Percentiles rank a stretch among this genome's conserved stretches.
phyloP scores from a whole-genome alignment of 2,888 invertebrate species.

The Lathronympha strigana region DNA sequence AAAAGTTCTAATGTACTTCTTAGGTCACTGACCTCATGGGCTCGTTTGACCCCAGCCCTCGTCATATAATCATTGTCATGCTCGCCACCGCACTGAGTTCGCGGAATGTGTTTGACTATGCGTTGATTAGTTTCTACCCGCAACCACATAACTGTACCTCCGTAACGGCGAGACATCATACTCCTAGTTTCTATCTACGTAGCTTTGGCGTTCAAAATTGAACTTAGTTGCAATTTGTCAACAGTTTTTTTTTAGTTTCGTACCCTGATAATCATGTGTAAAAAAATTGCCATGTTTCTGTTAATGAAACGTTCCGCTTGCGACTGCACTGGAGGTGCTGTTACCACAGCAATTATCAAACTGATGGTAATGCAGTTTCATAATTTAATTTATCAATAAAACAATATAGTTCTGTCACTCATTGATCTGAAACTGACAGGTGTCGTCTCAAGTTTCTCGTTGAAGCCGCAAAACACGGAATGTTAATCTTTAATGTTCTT shows the following conservation, averaged over 20 bases:
- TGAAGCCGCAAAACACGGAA: too few species aligned
- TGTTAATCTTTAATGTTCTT: too few species aligned
- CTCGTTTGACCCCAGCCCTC: conserved; percentile 2
- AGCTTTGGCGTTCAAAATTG: neutral
- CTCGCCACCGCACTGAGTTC: conserved; percentile 4
- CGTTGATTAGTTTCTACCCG: conserved; percentile 35
- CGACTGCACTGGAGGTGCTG: too few species aligned
- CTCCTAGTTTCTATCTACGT: neutral
- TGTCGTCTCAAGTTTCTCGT: too few species aligned
- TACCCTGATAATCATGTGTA: too few species aligned
- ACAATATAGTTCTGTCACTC: too few species aligned
- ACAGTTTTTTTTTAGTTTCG: neutral
- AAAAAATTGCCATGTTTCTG: too few species aligned
- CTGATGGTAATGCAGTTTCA: too few species aligned
- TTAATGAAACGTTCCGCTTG: too few species aligned
- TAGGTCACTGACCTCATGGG: neutral
- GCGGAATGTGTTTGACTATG: conserved; percentile 39
- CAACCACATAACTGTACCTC: conserved; percentile 24
- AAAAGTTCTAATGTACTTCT: neutral
- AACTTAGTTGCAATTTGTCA: neutral
- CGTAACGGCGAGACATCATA: neutral
- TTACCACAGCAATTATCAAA: too few species aligned
- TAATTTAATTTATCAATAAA: too few species aligned
- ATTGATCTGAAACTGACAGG: too few species aligned
- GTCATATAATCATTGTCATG: conserved; percentile 20